Evolutionary conservation across 2,888 invertebrate species (phyloP).

Genomic region (Mystacides longicornis): DNA sequence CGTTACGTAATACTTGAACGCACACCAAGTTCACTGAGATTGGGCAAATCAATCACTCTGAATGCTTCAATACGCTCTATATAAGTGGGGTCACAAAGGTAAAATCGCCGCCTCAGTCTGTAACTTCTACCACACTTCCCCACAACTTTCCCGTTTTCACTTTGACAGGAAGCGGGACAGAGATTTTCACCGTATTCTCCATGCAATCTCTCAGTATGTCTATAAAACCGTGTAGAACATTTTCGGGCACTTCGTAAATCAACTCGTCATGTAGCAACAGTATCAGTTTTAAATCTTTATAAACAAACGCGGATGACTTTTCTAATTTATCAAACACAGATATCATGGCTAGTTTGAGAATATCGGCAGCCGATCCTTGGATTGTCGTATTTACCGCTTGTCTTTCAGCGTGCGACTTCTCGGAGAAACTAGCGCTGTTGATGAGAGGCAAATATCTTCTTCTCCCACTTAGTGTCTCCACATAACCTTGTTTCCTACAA

Average conservation of each 20-base stretch:
- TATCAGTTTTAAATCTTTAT: constrained; percentile 56
- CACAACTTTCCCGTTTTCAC: constrained; percentile 75
- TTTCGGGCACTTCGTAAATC: constrained; percentile 75
- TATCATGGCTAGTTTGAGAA: constrained; percentile 87
- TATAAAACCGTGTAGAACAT: constrained; percentile 50
- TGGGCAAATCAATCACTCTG: too few relatives aligned
- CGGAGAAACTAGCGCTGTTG: constrained; percentile 49
- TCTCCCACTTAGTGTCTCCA: constrained; percentile 76
- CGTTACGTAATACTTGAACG: too few relatives aligned
- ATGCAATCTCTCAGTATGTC: constrained; percentile 65
- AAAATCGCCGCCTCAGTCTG: too few relatives aligned
- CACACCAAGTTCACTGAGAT: too few relatives aligned
- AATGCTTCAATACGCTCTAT: too few relatives aligned
- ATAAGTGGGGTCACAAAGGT: too few relatives aligned
- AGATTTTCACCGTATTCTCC: constrained; percentile 67
- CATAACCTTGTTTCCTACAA: constrained; percentile 66
- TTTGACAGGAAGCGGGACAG: constrained; percentile 83
- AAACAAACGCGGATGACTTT: constrained; percentile 35
- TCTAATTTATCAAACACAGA: constrained; percentile 56
- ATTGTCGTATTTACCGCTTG: constrained; percentile 94
- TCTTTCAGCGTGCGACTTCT: constrained; percentile 76
- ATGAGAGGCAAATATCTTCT: constrained; percentile 72
- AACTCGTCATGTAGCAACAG: constrained; percentile 96
- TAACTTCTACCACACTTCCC: constrained; percentile 45
- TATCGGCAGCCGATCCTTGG: constrained; percentile 95